Evolutionary conservation across 2,888 invertebrate genomes (phyloP), one percentile per base, ranked within the genome.

Genomic region (Darwinula stevensoni): DNA sequence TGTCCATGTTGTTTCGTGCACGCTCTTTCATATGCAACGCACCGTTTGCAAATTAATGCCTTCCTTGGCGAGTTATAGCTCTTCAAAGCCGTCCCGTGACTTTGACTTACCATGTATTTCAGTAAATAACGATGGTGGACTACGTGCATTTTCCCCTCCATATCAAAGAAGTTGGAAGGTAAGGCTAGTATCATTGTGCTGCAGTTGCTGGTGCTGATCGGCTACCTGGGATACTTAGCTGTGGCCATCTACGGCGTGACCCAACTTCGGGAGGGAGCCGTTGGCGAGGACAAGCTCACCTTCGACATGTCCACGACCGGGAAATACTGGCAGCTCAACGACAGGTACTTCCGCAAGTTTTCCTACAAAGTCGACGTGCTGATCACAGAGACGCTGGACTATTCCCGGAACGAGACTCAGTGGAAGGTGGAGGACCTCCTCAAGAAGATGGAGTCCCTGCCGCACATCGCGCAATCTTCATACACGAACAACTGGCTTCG

Each of bases 261-360:
- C n/a, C 12, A 34, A 11, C 14, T 35, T 5, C 27, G 31, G 29
- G 40, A 52, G 34, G 52, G 52, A 1, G n/a, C n/a, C n/a, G 39
- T 52, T 11, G 49, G 51, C 32, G 44, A 47, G 4, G 43, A 44
- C 33, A 50, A 51, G 35, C 39, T 51, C n/a, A 42, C 51, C 3
- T 43, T 49, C 2, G 46, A 48, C 27, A 45, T 49, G 35, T 52
- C 51, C 4, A 46, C 49, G 32, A 48, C 50, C 5, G 46, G 47
- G 28, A 37, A 43, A 13, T 50, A 47, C 22, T 41, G 50, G 33
- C 40, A 42, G 32, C 39, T 47, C 33, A 45, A 48, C 17, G 48
- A 50, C 33, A 42, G 43, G 31, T 52, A 47, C 36, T 52, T 51
- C 37, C 40, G 47, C 12, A 46, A 48, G 38, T 35, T 31, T 17